Evolutionary conservation across 64 coral and sea anemone species (phyloP).

Genomic region (Stylophora pistillata): DNA sequence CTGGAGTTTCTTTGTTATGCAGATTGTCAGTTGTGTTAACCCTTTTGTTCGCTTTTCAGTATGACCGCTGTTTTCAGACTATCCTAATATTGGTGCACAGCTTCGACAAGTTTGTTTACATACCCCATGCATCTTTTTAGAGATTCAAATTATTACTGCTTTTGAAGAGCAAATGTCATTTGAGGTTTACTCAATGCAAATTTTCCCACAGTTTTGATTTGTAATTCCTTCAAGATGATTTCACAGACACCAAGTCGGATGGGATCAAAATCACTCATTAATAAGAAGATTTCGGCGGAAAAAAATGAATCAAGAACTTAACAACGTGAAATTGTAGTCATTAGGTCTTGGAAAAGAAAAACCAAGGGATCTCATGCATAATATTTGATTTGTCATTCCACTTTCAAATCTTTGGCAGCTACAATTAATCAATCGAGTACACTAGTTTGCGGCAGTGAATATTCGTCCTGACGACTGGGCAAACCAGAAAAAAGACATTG

Average conservation of each 20-base stretch:
- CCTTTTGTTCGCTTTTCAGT: constrained; percentile 4
- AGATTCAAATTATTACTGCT: neutral
- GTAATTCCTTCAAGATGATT: neutral
- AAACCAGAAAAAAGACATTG: too few species aligned
- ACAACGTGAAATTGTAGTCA: neutral
- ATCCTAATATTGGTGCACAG: neutral
- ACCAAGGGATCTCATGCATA: neutral
- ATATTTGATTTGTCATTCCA: neutral
- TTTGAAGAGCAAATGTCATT: constrained; percentile 2
- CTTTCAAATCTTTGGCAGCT: neutral
- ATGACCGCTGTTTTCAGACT: neutral
- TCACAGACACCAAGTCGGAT: neutral
- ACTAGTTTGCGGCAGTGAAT: too few species aligned
- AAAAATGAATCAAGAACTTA: neutral
- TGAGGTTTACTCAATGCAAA: neutral
- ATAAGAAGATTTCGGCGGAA: neutral
- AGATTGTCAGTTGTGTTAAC: neutral
- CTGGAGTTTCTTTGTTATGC: constrained; percentile 1
- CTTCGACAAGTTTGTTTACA: neutral
- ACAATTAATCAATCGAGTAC: neutral
- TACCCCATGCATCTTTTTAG: neutral
- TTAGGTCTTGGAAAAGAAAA: neutral
- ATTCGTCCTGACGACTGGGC: too few species aligned
- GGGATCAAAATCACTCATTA: neutral
- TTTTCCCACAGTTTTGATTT: constrained; percentile 29